Percentiles rank a stretch among this genome's conserved stretches.
These are phyloP conservation scores for Proisotoma minuta DNA, from an alignment of 2,888 invertebrate species.

Conservation along the genomic window DNA sequence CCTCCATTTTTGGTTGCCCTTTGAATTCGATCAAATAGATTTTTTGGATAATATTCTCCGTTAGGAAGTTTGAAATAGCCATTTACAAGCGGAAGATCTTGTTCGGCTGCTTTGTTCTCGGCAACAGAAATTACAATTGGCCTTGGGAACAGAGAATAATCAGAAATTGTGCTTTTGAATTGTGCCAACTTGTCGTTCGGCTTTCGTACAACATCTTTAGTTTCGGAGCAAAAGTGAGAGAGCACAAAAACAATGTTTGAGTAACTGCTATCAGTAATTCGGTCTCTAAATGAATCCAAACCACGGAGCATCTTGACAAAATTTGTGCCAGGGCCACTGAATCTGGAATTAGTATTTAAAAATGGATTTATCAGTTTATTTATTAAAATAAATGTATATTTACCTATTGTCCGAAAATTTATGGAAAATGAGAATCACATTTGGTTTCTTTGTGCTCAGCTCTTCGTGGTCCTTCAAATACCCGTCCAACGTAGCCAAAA, in stretches of 20 bases:
- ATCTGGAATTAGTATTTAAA: no score
- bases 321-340: slow-evolving; percentile 13
- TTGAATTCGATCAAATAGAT: slow-evolving; percentile 13
- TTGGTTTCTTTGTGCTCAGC: not conserved
- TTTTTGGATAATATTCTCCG: slow-evolving; percentile 26
- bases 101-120: slow-evolving; percentile 20
- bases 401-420: slow-evolving; percentile 28
- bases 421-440: slow-evolving; percentile 23
- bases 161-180: slow-evolving; percentile 15
- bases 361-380: no score
- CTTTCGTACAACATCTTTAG: not conserved
- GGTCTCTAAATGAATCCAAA: not conserved
- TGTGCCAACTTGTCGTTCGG: slow-evolving; percentile 4
- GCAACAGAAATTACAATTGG: slow-evolving; percentile 19
- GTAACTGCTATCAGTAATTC: not conserved
- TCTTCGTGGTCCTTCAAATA: not conserved
- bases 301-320: slow-evolving; percentile 31
- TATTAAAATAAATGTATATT: no score
- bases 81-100: not conserved
- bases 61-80: slow-evolving; percentile 21
- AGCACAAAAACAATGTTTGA: slow-evolving; percentile 14
- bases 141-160: not conserved
- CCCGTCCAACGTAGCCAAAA: not conserved
- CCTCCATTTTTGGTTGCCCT: not conserved
- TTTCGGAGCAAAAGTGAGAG: not conserved